A percentile compares a stretch with the other conserved stretches of the same genome.
Conservation (phyloP, 2,797 vertebrate genomes). For the Capromys pilorides region DNA sequence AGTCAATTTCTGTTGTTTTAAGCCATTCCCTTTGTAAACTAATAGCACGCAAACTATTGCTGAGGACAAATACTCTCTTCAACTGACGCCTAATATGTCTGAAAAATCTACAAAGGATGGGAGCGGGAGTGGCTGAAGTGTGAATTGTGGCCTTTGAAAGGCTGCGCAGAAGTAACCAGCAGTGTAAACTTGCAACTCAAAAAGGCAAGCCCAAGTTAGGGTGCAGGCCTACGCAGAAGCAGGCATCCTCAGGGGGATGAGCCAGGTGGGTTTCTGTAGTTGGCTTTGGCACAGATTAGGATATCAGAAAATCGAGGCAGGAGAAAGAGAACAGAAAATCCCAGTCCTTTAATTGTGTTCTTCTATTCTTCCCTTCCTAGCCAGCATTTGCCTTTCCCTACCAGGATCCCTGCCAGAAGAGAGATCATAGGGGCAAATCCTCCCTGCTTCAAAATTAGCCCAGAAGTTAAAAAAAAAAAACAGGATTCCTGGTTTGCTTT, state of each 20-base stretch:
- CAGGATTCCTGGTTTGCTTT: conserved; percentile 73
- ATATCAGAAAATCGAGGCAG: background rate
- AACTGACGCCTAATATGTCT: background rate
- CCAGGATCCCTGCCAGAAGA: conserved; percentile 66
- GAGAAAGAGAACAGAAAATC: background rate
- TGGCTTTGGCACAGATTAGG: background rate
- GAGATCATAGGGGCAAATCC: conserved; percentile 72
- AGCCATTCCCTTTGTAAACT: background rate
- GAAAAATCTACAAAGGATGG: background rate
- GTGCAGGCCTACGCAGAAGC: conserved; percentile 39
- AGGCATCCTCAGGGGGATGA: background rate
- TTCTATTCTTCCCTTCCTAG: conserved; percentile 52
- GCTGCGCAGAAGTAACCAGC: conserved; percentile 40
- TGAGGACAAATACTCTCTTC: background rate
- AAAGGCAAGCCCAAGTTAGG: conserved; percentile 51
- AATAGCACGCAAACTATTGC: background rate
- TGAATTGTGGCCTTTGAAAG: conserved; percentile 26
- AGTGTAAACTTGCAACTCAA: background rate
- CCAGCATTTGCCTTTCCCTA: conserved; percentile 67
- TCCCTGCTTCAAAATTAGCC: conserved; percentile 67
- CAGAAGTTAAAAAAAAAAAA: conserved; percentile 68
- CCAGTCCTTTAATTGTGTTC: conserved; percentile 67
- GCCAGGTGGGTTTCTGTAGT: conserved; percentile 5
- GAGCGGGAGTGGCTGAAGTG: background rate
- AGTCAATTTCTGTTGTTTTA: background rate